Evolutionary conservation across 2,113 vertebrate species (phyloP), one percentile per base, ranked within the genome.

Genomic region (Atractosteus spatula): DNA sequence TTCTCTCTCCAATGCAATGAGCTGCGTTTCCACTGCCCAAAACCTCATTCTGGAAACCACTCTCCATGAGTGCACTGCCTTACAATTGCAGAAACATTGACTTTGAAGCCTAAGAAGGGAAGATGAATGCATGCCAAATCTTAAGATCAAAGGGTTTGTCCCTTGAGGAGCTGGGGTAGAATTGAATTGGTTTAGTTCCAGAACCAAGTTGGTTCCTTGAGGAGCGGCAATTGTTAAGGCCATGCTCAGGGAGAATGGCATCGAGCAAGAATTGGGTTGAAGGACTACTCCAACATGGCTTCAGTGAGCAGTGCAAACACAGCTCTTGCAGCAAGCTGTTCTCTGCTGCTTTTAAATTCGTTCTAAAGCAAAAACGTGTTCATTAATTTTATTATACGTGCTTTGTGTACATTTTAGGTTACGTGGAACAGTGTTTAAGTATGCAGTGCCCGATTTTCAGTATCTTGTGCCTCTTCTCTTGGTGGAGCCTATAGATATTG

Each of bases 401-500:
- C 56, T 62, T 66, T 74, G 71, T 74, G 76, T 76, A 62, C 57
- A 75, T 73, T 83, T 85, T 85, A 85, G 8, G 65, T 74, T 13
- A 68, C 74, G 76, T 80, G 72, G 66, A 54, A 59, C 45, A 74
- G 75, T 73, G 65, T 61, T 71, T 8, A 73, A 80, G 73, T 79
- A 79, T 29, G 74, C 66, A 72, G 79, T 78, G 79, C 74, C 73
- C 55, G 13, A 54, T 45, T 12, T 3, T 85, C 17, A 89, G 51
- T 86, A 86, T 78, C 79, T 83, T 1, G 77, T 71, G 73, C 86
- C 86, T 75, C 78, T 78, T 80, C 84, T 84, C 57, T 83, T 86
- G 41, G 59, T 73, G 63, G 79, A 74, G 68, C 84, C 86, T 89
- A 69, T 57, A 29, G 29, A 29, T 29, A 69, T 7, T 55, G 55